Evolutionary conservation across 2,888 invertebrate species (phyloP), one percentile per base, ranked within the genome.

Genomic region (Cataglyphis altisquamis): DNA sequence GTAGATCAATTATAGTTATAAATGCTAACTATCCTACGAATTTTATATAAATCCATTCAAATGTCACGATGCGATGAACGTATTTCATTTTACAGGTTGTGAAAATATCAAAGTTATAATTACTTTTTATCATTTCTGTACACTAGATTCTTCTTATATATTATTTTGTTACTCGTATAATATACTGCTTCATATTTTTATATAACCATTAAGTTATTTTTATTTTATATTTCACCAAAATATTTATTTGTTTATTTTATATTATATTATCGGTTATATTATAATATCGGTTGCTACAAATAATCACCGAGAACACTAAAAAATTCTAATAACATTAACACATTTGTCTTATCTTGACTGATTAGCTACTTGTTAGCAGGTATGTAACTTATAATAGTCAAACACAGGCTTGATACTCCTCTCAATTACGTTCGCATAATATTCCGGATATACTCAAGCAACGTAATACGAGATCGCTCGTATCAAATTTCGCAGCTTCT

Each of bases 401-500:
- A 78, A 78, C 70, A 9, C 68, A 39, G 57, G 45, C 21, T 32
- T 45, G 70, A 78, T 78, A 78, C 57, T 74, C 73, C 45, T 67
- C 78, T 78, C 72, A 70, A 78, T 78, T 78, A 78, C 78, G 60
- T 18, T n/a, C 72, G 70, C 25, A 32, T 77, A 70, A 78, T 78
- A 78, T 57, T 18, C 57, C 41, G 41, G 77, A 57, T 78, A 68
- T 41, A 68, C 57, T 70, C 78, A 60, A 57, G 60, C 41, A 78
- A 70, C 72, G 32, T 70, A 70, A 78, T 32, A 70, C 60, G 78
- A 78, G 57, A 45, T 45, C 78, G 32, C 45, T 57, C 72, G 32
- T 78, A 78, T 78, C 78, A 41, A 60, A 78, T 78, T 78, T 78
- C 78, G 45, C 72, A 78, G 60, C 78, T 78, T 41, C 78, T 70